Evolutionary conservation across 2,888 invertebrate species (phyloP).

Genomic region (Zaprionus obscuricornis): DNA sequence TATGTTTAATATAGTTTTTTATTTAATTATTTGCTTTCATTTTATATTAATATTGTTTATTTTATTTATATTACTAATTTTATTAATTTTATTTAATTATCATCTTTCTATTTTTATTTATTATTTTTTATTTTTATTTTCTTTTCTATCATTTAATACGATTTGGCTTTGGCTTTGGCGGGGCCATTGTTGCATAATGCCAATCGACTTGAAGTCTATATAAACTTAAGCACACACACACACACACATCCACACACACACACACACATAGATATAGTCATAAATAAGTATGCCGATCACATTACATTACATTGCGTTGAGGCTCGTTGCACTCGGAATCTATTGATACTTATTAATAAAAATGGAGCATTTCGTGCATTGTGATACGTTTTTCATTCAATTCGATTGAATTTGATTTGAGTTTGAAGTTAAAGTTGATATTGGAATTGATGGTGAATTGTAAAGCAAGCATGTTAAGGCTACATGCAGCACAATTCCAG

Average conservation of each 20-base stretch:
- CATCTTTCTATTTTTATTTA: background rate
- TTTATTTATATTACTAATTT: no score
- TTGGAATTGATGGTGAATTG: background rate
- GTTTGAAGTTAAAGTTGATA: no score
- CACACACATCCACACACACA: background rate
- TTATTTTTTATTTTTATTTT: background rate
- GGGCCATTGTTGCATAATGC: constrained; percentile 54
- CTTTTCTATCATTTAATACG: constrained; percentile 3
- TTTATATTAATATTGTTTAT: no score
- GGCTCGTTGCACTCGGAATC: constrained; percentile 48
- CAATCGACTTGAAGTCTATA: constrained; percentile 12
- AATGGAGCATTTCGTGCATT: constrained; percentile 41
- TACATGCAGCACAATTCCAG: no score
- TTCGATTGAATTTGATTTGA: background rate
- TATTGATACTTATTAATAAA: constrained; percentile 12
- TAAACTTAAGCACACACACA: no score
- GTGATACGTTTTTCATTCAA: constrained; percentile 12
- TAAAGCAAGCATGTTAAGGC: background rate
- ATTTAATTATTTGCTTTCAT: constrained; percentile 6
- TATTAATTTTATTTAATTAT: constrained; percentile 4
- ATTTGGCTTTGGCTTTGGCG: constrained; percentile 44
- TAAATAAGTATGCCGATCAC: constrained; percentile 26
- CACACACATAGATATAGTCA: background rate
- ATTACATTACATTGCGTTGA: constrained; percentile 41
- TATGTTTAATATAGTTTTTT: no score